Base-by-base conservation (phyloP, 2,888 invertebrate genomes). In the Cartodere bifasciata region DNA sequence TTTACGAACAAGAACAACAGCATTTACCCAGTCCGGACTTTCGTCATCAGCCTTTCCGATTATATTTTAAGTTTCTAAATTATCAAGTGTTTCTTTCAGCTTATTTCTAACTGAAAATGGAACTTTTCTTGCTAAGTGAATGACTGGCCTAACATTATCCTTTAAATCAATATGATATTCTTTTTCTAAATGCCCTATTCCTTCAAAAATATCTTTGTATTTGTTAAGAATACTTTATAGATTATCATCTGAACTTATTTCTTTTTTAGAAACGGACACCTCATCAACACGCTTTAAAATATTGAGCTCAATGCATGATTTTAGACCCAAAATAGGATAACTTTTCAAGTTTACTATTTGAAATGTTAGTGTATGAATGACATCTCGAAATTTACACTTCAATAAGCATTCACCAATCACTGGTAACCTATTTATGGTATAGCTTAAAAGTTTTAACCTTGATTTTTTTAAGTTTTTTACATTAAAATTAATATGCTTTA, bases 151-250 rank as follows among this genome's bases (percentile, higher is more conserved):
- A 3, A 27, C 32, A 33, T 39, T 23, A 13, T 35, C 15, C 29
- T 41, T 42, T 11, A 47, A 17, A 13, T 42, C 24, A 20, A 42
- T 38, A 22, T 37, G 27, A 26, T 46, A 34, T 7, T 32, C 24
- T 16, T 32, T 34, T 21, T 36, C 23, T 7, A 46, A 17, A 24
- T 36, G 36, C 2, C 43, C 42, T 24, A 36, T 39, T 2, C 42
- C 41, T 24, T 31, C 27, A 31, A 44, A 46, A 5, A 29, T 10
- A 21, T 28, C 7, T 4, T 16, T 14, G 17, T 16, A 28, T 9
- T 12, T 10, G 9, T 14, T 12, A n/a, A 16, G n/a, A 4, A 28
- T 7, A 15, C 2, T 10, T n/a, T n/a, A n/a, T n/a, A n/a, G n/a
- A 14, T 28, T 15, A 27, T 4, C n/a, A 4, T 5, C 12, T 23